Conservation (phyloP, 2,113 vertebrate genomes). For the Callocephalon fimbriatum region DNA sequence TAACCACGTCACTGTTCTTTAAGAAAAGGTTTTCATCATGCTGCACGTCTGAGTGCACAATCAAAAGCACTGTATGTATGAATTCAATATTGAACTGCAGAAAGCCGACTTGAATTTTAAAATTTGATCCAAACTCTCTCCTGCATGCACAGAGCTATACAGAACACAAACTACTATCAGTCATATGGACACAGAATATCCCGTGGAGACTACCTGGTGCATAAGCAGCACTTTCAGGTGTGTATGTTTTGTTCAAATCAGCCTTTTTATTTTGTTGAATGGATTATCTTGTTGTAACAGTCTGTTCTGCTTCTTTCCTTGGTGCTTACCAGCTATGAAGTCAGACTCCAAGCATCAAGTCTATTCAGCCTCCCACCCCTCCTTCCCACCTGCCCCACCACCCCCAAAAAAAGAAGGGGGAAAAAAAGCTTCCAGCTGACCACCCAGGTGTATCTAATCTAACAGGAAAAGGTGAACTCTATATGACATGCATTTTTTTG, state of each 20-base stretch:
- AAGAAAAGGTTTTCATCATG: not conserved
- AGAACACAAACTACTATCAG: not conserved
- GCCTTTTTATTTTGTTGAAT: not conserved
- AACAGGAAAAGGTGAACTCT: constrained; percentile 58
- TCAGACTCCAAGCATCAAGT: not conserved
- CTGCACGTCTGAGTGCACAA: not conserved
- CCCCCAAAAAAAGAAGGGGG: fast-evolving
- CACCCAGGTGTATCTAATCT: constrained; percentile 1
- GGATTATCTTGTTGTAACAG: not conserved
- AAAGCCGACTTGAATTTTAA: not conserved
- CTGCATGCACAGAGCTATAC: not conserved
- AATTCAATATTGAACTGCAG: not conserved
- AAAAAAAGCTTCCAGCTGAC: constrained; percentile 4
- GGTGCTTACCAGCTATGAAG: not conserved
- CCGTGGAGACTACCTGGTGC: fast-evolving
- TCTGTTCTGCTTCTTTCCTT: not conserved
- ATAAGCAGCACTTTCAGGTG: not conserved
- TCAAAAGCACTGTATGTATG: not conserved
- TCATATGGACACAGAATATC: not conserved
- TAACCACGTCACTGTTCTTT: not conserved
- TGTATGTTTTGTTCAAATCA: not conserved
- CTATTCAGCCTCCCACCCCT: not conserved
- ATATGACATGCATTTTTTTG: constrained; percentile 28
- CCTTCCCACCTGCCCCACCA: not conserved
- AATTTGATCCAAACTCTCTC: not conserved